Conservation (phyloP, 2,888 invertebrate species). For the Clostera curtula region DNA sequence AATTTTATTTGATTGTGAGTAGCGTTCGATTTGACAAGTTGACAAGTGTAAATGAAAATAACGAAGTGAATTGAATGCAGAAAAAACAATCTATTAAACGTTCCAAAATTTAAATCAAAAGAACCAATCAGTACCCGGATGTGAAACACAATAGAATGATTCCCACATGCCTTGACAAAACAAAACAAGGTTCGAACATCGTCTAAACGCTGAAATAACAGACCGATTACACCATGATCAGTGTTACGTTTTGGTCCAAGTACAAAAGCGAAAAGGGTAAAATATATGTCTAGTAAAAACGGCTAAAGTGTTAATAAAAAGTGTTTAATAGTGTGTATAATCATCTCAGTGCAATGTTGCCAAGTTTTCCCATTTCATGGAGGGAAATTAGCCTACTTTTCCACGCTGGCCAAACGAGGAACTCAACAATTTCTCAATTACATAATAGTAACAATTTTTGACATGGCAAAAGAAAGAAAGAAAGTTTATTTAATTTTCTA, state of each 20-base stretch:
- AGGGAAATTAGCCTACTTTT: too few relatives aligned
- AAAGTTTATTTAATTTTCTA: too few relatives aligned
- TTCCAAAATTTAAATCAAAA: conserved; percentile 45
- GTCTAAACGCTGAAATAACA: conserved; percentile 72
- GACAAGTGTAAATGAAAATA: background rate
- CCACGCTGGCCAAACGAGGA: too few relatives aligned
- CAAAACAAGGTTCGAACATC: conserved; percentile 66
- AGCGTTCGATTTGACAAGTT: background rate
- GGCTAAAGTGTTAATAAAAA: too few relatives aligned
- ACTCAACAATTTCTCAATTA: too few relatives aligned
- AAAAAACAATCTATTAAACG: conserved; percentile 9
- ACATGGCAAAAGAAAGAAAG: too few relatives aligned
- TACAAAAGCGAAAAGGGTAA: conserved; percentile 19
- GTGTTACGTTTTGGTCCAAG: conserved; percentile 40
- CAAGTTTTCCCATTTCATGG: too few relatives aligned
- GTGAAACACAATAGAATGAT: conserved; percentile 70
- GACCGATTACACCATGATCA: conserved; percentile 66
- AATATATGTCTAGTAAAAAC: too few relatives aligned
- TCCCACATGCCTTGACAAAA: conserved; percentile 72
- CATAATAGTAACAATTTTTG: too few relatives aligned
- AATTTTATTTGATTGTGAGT: too few relatives aligned
- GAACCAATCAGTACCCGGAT: conserved; percentile 65
- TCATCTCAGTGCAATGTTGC: too few relatives aligned
- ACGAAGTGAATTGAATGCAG: conserved; percentile 1
- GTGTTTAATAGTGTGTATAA: too few relatives aligned